Percentiles rank a stretch among this genome's conserved stretches.
These are phyloP conservation scores for Acanthurus leucopareius DNA, from an alignment of 2,797 vertebrate species.

Conservation along the genomic window DNA sequence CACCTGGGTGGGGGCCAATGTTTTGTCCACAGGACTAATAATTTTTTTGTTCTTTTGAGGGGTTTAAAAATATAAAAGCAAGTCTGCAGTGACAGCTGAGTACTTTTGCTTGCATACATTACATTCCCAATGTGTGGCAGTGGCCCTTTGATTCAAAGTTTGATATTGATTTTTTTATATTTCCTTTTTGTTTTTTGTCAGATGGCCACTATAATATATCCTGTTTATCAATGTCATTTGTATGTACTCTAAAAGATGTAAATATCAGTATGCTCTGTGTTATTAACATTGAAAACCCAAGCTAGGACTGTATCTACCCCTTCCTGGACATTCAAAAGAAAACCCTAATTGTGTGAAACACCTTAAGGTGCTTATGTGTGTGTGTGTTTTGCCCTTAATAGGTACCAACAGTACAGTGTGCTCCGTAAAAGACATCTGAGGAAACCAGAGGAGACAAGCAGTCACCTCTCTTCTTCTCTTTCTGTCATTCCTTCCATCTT, in stretches of 20 bases:
- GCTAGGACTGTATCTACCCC: neutral
- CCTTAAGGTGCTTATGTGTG: conserved; percentile 12
- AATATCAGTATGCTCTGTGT: neutral
- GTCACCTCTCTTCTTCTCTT: conserved; percentile 76
- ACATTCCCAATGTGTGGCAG: no score
- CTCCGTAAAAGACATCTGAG: conserved; percentile 60
- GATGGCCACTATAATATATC: no score
- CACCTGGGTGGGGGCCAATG: no score
- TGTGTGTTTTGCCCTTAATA: conserved; percentile 29
- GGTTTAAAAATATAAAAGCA: no score
- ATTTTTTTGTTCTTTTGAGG: no score
- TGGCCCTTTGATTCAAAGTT: no score
- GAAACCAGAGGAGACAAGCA: conserved; percentile 76
- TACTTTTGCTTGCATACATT: no score
- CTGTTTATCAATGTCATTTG: no score
- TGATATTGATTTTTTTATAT: no score
- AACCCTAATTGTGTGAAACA: conserved; percentile 9
- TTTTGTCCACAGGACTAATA: no score
- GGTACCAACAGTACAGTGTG: conserved; percentile 35
- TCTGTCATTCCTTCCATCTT: conserved; percentile 60
- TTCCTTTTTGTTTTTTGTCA: no score
- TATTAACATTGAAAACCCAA: neutral
- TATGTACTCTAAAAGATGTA: neutral
- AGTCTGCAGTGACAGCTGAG: no score
- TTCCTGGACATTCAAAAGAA: neutral